Conservation (phyloP, 2,888 invertebrate species). For the Chrysolina oricalcia region DNA sequence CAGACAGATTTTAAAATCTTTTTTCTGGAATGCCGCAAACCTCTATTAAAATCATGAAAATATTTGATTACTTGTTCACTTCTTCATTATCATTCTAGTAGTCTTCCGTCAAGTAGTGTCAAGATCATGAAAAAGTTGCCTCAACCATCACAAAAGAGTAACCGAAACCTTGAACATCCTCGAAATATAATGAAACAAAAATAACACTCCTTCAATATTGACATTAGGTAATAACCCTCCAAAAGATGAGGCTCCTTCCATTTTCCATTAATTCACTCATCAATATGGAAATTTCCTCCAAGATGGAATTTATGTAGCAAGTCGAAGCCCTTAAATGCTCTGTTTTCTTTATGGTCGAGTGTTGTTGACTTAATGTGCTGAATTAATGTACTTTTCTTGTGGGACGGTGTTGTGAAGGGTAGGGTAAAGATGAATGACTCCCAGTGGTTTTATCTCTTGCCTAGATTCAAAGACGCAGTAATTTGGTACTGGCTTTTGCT, state of each 20-base stretch:
- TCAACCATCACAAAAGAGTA: neutral
- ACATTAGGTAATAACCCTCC: conserved; percentile 8
- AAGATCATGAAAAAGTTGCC: too few species aligned
- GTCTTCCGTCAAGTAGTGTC: too few species aligned
- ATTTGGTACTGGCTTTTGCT: neutral
- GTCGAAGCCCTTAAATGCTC: conserved; percentile 35
- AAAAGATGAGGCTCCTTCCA: conserved; percentile 9
- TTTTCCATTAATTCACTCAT: conserved; percentile 34
- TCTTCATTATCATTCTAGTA: too few species aligned
- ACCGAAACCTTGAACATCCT: too few species aligned
- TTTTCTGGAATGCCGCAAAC: too few species aligned
- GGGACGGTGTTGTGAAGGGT: conserved; percentile 16
- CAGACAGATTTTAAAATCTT: too few species aligned
- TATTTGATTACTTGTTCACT: too few species aligned
- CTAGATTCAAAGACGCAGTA: neutral
- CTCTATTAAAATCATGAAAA: too few species aligned
- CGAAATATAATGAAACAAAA: neutral
- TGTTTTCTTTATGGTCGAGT: conserved; percentile 38
- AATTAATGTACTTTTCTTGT: conserved; percentile 45
- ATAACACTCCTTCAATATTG: neutral
- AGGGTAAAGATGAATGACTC: neutral
- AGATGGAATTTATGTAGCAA: conserved; percentile 40
- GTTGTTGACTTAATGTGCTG: conserved; percentile 46
- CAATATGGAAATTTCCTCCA: conserved; percentile 40
- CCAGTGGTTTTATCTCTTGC: neutral